phyloP scores from a whole-genome alignment of 2,797 vertebrate genomes.

The Linurgus olivaceus region DNA sequence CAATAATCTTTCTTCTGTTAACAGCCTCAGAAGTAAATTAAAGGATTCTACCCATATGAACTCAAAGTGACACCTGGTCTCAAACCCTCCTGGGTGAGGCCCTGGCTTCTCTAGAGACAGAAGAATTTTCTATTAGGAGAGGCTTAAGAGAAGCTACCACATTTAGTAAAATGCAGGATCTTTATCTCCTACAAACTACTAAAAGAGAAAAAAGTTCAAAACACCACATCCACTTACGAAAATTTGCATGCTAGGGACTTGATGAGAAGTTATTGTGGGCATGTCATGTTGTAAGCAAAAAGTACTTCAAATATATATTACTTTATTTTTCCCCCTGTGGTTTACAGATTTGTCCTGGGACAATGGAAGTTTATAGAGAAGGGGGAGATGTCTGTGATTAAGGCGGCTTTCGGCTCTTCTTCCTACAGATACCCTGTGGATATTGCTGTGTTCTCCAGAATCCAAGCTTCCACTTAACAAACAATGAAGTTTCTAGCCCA shows the following conservation, averaged over 20 bases:
- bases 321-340: background rate
- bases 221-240: background rate
- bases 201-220: background rate
- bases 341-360: background rate
- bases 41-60: background rate
- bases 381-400: constrained; percentile 7
- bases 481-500: constrained; percentile 63
- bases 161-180: background rate
- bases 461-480: constrained; percentile 52
- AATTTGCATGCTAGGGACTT: background rate
- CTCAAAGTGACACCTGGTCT: background rate
- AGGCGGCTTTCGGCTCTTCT: constrained; percentile 31
- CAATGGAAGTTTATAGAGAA: constrained; percentile 26
- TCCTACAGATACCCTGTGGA: constrained; percentile 56
- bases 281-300: background rate
- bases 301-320: background rate
- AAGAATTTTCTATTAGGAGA: background rate
- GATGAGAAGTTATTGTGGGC: background rate
- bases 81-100: background rate
- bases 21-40: background rate
- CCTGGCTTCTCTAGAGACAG: background rate
- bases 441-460: constrained; percentile 46
- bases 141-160: background rate
- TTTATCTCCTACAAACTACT: background rate
- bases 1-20: background rate